These are phyloP conservation scores for Siphamia tubifer DNA, from an alignment of 2,113 vertebrate genomes.

Conservation along the genomic window DNA sequence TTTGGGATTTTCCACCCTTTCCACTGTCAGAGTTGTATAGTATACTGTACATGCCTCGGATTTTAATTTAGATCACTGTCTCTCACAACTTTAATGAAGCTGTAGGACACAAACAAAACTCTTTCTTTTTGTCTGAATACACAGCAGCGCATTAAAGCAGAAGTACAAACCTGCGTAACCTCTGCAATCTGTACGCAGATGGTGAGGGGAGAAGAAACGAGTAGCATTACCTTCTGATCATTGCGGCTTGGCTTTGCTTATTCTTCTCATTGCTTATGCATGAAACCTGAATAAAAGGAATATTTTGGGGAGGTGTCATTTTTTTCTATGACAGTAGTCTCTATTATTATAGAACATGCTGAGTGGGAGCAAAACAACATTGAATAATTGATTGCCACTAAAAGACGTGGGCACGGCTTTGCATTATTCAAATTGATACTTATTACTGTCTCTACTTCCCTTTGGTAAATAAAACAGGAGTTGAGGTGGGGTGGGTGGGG, in stretches of 20 bases:
- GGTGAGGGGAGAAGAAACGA: conserved; percentile 3
- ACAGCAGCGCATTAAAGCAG: background rate
- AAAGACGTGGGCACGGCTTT: conserved; percentile 45
- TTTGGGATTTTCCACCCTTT: background rate
- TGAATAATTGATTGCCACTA: conserved; percentile 69
- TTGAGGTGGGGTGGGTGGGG: too few relatives aligned
- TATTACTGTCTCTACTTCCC: conserved; percentile 33
- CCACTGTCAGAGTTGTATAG: background rate
- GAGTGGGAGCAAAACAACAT: conserved; percentile 52
- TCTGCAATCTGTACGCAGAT: conserved; percentile 13
- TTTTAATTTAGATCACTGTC: background rate
- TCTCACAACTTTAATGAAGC: background rate
- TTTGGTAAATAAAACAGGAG: conserved; percentile 36
- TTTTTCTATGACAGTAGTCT: conserved; percentile 53
- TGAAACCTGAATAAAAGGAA: conserved; percentile 34
- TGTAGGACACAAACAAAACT: background rate
- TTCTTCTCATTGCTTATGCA: conserved; percentile 45
- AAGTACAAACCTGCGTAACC: conserved; percentile 7
- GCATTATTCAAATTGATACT: conserved; percentile 66
- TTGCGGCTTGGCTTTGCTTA: background rate
- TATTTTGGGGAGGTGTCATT: conserved; percentile 40
- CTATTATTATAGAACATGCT: conserved; percentile 53
- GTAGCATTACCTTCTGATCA: conserved; percentile 20
- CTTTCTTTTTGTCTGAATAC: background rate
- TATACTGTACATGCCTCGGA: background rate